These are phyloP conservation scores for Mylabris phalerata DNA, from an alignment of 1,140 invertebrate genomes.

Conservation along the genomic window DNA sequence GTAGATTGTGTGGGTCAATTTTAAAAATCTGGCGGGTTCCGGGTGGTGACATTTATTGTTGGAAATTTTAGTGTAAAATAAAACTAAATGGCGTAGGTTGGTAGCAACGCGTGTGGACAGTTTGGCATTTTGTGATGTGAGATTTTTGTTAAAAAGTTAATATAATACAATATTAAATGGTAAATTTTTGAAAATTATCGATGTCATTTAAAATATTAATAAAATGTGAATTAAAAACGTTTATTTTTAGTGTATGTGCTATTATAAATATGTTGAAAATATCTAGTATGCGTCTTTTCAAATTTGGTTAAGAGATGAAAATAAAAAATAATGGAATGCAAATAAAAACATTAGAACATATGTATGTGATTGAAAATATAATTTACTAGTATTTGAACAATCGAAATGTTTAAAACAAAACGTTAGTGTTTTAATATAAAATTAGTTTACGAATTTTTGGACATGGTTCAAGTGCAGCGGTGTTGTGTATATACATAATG, in stretches of 20 bases:
- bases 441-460: slow-evolving; percentile 18
- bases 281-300: slow-evolving; percentile 34
- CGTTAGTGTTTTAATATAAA: slow-evolving; percentile 18
- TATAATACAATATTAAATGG: slow-evolving; percentile 34
- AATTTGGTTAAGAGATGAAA: slow-evolving; percentile 42
- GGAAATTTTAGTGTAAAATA: slow-evolving; percentile 15
- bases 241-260: slow-evolving; percentile 23
- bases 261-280: slow-evolving; percentile 26
- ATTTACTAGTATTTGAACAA: slow-evolving; percentile 28
- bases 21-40: slow-evolving; percentile 5
- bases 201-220: slow-evolving; percentile 26
- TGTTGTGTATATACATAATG: slow-evolving; percentile 34
- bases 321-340: slow-evolving; percentile 43
- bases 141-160: slow-evolving; percentile 40
- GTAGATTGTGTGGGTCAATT: neutral
- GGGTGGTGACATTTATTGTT: slow-evolving; percentile 23
- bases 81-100: slow-evolving; percentile 27
- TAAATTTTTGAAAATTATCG: slow-evolving; percentile 32
- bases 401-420: slow-evolving; percentile 20
- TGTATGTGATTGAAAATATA: slow-evolving; percentile 41
- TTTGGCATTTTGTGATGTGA: slow-evolving; percentile 45
- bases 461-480: slow-evolving; percentile 32
- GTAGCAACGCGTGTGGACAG: slow-evolving; percentile 42
- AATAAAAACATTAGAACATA: slow-evolving; percentile 44
- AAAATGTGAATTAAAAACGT: slow-evolving; percentile 24